Evolutionary conservation across 2,888 invertebrate species (phyloP), one percentile per base, ranked within the genome.

Genomic region (Mesorhabditis spiculigera): DNA sequence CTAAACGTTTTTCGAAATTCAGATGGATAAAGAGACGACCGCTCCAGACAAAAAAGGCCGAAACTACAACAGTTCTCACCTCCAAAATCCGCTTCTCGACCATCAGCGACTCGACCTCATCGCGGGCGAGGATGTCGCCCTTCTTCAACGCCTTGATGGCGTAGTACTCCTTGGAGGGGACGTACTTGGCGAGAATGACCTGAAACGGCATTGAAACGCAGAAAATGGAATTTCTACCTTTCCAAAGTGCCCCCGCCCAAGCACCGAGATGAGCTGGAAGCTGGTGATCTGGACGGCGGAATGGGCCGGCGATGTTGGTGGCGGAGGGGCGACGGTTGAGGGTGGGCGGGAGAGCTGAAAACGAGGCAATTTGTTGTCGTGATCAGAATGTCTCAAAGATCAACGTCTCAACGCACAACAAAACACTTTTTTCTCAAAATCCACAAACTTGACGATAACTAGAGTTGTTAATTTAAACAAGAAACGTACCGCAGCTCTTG

Each of bases 1-100:
- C n/a, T n/a, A 50, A 50, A 50, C n/a, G 3, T 50, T 13, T 13
- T 50, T n/a, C n/a, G n/a, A 50, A 50, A 50, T 2, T 50, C 58
- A 28, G 28, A 28, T 1, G 3, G 28, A n/a, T 43, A 43, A 1
- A 41, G 43, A 10, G 45, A 4, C 6, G 5, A 4, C 63, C 63
- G 10, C 4, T n/a, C 4, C 4, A 58, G 58, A 50, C 16, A 6
- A 45, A 67, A 6, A 64, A 65, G 45, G 65, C 43, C 28, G 5
- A 10, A 16, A 5, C 16, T 4, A 63, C 63, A 13, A 28, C 6
- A 13, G 8, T n/a, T 41, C 65, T 95, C 81, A 97, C 94, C 90
- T 99, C 97, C 87, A 99, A 98, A 86, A 99, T 99, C 85, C 98
- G 90, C 87, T 98, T 98, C 88, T 99, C 98, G 41, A 96, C 95